Percentiles rank a stretch among this genome's conserved stretches.
Evolutionary conservation across 2,888 invertebrate species (phyloP).

Genomic region (Rhogogaster chlorosoma): DNA sequence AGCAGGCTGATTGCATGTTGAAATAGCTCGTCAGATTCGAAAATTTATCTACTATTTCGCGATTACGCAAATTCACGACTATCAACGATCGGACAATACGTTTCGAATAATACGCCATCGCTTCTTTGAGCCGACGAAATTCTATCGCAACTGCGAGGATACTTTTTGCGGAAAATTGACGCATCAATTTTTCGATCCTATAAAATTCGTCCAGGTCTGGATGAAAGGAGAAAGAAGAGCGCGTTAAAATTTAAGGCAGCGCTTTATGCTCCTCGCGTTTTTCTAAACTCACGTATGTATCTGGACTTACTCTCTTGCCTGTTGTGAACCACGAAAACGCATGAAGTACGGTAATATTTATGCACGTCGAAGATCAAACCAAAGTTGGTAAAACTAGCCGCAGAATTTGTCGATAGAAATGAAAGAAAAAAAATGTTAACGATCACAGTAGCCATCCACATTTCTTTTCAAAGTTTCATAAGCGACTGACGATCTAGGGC

Average conservation of each 20-base stretch:
- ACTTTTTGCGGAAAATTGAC: constrained; percentile 5
- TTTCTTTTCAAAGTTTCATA: constrained; percentile 8
- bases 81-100: constrained; percentile 61
- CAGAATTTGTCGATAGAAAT: neutral
- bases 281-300: neutral
- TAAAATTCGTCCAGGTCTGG: neutral
- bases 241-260: neutral
- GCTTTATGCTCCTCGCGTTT: neutral
- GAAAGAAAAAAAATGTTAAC: neutral
- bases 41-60: constrained; percentile 59
- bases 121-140: neutral
- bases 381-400: neutral
- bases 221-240: neutral
- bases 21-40: constrained; percentile 51
- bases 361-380: constrained; percentile 2
- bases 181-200: neutral
- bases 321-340: constrained; percentile 22
- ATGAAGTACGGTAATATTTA: constrained; percentile 15
- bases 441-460: neutral
- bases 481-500: neutral
- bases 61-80: constrained; percentile 61
- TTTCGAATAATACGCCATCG: constrained; percentile 46
- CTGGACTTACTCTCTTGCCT: neutral
- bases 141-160: neutral
- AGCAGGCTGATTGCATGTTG: constrained; percentile 61